A percentile compares a stretch with the other conserved stretches of the same genome.
Evolutionary conservation across 1,140 invertebrate genomes (phyloP).

Genomic region (Euura saliciscinereae): DNA sequence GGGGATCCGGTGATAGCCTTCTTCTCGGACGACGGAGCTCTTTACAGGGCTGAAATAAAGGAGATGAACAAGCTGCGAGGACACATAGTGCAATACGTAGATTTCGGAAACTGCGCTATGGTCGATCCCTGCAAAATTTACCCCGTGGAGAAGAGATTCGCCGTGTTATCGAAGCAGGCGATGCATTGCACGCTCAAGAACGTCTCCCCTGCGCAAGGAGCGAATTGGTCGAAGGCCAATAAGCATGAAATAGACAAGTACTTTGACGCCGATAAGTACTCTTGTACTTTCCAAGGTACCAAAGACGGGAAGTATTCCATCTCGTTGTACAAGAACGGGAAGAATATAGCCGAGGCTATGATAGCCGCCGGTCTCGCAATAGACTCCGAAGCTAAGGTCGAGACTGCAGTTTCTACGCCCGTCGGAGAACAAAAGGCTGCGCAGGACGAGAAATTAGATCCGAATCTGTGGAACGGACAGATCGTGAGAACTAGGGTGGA

Average conservation of each 20-base stretch:
- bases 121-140: slow-evolving; percentile 68
- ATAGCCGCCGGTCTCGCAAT: slow-evolving; percentile 54
- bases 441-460: slow-evolving; percentile 35
- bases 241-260: slow-evolving; percentile 57
- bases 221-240: slow-evolving; percentile 61
- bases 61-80: slow-evolving; percentile 61
- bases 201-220: slow-evolving; percentile 58
- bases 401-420: neutral
- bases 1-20: slow-evolving; percentile 70
- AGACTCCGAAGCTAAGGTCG: slow-evolving; percentile 18
- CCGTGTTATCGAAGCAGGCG: slow-evolving; percentile 72
- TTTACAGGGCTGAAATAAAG: slow-evolving; percentile 71
- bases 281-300: slow-evolving; percentile 59
- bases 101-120: slow-evolving; percentile 74
- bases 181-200: slow-evolving; percentile 68
- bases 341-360: slow-evolving; percentile 50
- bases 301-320: slow-evolving; percentile 60
- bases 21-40: slow-evolving; percentile 70
- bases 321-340: slow-evolving; percentile 58
- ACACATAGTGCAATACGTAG: slow-evolving; percentile 72
- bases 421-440: neutral
- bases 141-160: slow-evolving; percentile 68
- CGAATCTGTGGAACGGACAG: slow-evolving; percentile 51
- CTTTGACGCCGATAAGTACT: slow-evolving; percentile 65
- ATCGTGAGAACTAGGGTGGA: slow-evolving; percentile 46